Percentiles rank a stretch among this genome's conserved stretches.
Conservation (phyloP, 2,797 vertebrate genomes). For the Margarornis squamiger region DNA sequence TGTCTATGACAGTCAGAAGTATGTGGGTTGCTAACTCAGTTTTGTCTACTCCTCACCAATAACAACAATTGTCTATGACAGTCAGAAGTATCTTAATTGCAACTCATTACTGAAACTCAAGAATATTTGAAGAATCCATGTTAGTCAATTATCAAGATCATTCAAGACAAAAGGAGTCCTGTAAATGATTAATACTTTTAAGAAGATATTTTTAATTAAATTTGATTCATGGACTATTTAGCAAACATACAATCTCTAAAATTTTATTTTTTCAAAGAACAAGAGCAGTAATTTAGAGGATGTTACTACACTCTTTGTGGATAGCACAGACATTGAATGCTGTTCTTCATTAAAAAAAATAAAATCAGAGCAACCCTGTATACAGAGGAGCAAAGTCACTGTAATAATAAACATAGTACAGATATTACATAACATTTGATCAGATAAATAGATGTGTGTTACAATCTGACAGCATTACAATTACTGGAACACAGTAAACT, state of each 20-base stretch:
- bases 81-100: neutral
- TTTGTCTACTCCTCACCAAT: neutral
- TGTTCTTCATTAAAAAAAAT: neutral
- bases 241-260: neutral
- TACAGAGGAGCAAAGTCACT: neutral
- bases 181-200: neutral
- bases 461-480: neutral
- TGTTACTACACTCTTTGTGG: neutral
- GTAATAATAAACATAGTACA: neutral
- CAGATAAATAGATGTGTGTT: neutral
- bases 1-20: neutral
- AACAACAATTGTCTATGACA: neutral
- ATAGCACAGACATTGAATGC: neutral
- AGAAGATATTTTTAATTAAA: neutral
- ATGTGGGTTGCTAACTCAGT: neutral
- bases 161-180: neutral
- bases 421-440: neutral
- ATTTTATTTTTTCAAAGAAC: neutral
- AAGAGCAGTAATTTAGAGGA: neutral
- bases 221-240: neutral
- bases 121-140: neutral
- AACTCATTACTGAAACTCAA: neutral
- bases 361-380: neutral
- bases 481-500: neutral
- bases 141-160: neutral